Conservation (phyloP, 23 tunicate species). For the Ciona savignyi region DNA sequence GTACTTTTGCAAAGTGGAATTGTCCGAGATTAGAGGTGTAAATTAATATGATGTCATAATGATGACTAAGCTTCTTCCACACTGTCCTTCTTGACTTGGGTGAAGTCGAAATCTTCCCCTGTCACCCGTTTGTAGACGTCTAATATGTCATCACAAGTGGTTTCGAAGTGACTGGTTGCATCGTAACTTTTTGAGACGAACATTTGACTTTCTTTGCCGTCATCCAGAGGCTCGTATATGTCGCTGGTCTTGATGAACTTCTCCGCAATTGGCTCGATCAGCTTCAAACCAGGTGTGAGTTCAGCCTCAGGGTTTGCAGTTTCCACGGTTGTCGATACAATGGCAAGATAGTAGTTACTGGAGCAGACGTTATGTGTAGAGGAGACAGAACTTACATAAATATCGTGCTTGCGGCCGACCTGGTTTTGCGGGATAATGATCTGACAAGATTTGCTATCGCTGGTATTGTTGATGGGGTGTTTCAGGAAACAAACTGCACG, state of each 20-base stretch:
- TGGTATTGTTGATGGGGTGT: constrained; percentile 76
- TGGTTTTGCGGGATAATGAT: constrained; percentile 87
- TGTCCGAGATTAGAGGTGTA: too few relatives aligned
- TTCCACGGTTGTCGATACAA: constrained; percentile 95
- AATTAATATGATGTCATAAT: too few relatives aligned
- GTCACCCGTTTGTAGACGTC: constrained; percentile 75
- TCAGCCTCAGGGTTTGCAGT: constrained; percentile 82
- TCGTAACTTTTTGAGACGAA: constrained; percentile 93
- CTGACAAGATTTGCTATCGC: constrained; percentile 69
- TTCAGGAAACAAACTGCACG: constrained; percentile 89
- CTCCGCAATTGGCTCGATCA: constrained; percentile 57
- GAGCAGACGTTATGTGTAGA: constrained; percentile 83
- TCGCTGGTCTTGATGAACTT: constrained; percentile 52
- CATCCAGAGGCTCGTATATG: constrained; percentile 56
- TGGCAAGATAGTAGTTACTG: constrained; percentile 78
- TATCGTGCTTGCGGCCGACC: constrained; percentile 66
- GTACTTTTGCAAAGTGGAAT: too few relatives aligned
- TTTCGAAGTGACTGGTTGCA: constrained; percentile 97
- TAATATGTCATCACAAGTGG: constrained; percentile 94
- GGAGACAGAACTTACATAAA: constrained; percentile 78
- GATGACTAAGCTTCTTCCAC: too few relatives aligned
- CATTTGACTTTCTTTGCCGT: constrained; percentile 58
- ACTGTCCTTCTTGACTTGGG: constrained; percentile 23
- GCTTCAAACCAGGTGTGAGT: constrained; percentile 33
- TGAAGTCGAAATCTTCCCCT: constrained; percentile 38